Percentiles rank a stretch among this genome's conserved stretches.
phyloP scores from a whole-genome alignment of 2,888 invertebrate genomes.

The Drosophila infuscata region DNA sequence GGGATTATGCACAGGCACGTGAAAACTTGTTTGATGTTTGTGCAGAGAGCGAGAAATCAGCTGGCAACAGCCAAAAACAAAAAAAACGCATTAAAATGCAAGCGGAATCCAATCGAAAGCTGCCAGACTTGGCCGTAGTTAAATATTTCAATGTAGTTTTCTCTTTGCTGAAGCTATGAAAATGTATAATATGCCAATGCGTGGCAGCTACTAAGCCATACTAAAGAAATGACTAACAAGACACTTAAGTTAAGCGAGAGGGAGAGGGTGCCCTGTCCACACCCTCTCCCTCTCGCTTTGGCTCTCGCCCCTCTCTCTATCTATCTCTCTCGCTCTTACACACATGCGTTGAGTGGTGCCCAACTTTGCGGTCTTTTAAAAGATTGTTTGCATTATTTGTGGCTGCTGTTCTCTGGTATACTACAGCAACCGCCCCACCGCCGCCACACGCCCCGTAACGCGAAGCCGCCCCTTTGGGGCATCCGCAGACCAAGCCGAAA shows the following conservation, averaged over 20 bases:
- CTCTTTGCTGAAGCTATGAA: constrained; percentile 52
- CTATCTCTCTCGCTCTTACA: constrained; percentile 10
- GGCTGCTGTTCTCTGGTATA: constrained; percentile 52
- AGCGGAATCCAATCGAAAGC: not conserved
- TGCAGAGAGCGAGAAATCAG: constrained; percentile 64
- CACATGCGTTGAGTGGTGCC: constrained; percentile 53
- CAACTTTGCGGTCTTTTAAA: constrained; percentile 78
- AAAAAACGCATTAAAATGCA: constrained; percentile 18
- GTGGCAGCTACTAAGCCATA: not conserved
- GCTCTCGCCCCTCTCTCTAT: not conserved
- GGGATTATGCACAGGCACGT: constrained; percentile 77
- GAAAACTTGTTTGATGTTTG: constrained; percentile 72
- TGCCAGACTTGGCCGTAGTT: not conserved
- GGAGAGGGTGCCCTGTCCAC: not conserved
- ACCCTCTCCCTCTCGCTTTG: not conserved
- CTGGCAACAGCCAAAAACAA: constrained; percentile 45
- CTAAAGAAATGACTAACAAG: constrained; percentile 22
- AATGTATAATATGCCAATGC: constrained; percentile 67
- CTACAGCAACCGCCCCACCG: not conserved
- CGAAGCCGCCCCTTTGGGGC: not conserved
- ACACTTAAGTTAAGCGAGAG: not conserved
- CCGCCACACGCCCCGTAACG: not conserved
- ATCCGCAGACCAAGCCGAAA: constrained; percentile 46
- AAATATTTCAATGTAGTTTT: constrained; percentile 1
- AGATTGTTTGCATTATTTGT: constrained; percentile 81